Evolutionary conservation across 2,888 invertebrate species (phyloP).

Genomic region (Orthonychiurus folsomi): DNA sequence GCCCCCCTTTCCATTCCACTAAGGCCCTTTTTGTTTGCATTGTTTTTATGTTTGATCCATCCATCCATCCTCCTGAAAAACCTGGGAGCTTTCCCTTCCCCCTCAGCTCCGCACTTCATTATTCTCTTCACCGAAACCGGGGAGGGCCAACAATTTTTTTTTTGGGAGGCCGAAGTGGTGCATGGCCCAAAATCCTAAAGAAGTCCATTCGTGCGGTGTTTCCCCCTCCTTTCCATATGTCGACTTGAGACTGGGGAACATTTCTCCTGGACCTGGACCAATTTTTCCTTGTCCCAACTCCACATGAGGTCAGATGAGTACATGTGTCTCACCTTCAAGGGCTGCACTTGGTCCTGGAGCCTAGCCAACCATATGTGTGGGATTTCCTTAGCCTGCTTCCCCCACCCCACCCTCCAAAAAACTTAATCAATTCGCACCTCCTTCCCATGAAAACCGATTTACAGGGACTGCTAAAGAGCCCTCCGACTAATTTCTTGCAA

Average conservation of each 20-base stretch:
- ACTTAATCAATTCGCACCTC: neutral
- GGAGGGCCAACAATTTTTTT: constrained; percentile 5
- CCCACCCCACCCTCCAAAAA: neutral
- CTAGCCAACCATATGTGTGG: neutral
- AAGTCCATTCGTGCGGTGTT: neutral
- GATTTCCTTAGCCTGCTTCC: neutral
- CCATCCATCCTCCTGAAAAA: constrained; percentile 7
- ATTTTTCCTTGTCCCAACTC: constrained; percentile 21
- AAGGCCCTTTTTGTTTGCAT: constrained; percentile 21
- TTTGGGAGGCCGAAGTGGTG: constrained; percentile 14
- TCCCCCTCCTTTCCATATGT: neutral
- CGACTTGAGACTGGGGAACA: neutral
- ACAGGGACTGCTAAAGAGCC: neutral
- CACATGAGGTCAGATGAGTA: constrained; percentile 1
- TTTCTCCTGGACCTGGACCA: constrained; percentile 35
- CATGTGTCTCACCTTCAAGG: neutral
- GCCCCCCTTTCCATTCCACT: neutral
- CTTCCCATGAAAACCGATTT: neutral
- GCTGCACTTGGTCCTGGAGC: neutral
- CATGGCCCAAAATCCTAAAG: constrained; percentile 16
- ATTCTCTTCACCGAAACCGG: constrained; percentile 19
- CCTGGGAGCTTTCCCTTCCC: constrained; percentile 9
- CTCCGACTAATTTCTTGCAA: neutral
- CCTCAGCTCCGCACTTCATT: constrained; percentile 28
- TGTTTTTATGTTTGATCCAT: constrained; percentile 21